Percentiles rank a stretch among this genome's conserved stretches.
Evolutionary conservation across 1,140 invertebrate species (phyloP).

Genomic region (Ceratitis capitata): DNA sequence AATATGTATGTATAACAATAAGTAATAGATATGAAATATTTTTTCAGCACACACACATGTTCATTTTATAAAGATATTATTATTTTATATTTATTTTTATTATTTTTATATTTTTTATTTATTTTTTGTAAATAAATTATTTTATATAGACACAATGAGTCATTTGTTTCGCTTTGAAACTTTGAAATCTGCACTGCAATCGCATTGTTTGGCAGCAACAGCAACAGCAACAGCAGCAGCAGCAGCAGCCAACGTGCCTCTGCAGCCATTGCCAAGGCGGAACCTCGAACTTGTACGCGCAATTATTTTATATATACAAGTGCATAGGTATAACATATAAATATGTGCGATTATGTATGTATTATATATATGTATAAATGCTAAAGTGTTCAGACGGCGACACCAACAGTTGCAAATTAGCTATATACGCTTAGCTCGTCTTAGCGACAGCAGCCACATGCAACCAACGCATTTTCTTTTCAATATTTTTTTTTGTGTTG

Average conservation of each 20-base stretch:
- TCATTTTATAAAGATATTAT: background rate
- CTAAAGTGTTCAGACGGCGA: background rate
- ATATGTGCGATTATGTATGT: no score
- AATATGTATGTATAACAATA: no score
- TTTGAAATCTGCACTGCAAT: background rate
- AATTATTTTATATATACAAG: background rate
- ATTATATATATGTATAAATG: no score
- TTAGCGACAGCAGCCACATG: background rate
- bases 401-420: background rate
- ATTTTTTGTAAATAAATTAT: conserved; percentile 1
- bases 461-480: background rate
- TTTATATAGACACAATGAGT: conserved; percentile 11
- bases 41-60: background rate
- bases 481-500: no score
- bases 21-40: no score
- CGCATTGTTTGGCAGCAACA: background rate
- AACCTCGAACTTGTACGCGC: conserved; percentile 25
- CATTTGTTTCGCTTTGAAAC: background rate
- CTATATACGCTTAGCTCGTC: no score
- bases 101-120: no score
- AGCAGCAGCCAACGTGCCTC: background rate
- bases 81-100: background rate
- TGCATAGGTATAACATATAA: background rate
- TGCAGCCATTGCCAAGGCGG: conserved; percentile 13
- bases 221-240: background rate